Evolutionary conservation across 2,797 vertebrate species (phyloP).

Genomic region (Semotilus atromaculatus): DNA sequence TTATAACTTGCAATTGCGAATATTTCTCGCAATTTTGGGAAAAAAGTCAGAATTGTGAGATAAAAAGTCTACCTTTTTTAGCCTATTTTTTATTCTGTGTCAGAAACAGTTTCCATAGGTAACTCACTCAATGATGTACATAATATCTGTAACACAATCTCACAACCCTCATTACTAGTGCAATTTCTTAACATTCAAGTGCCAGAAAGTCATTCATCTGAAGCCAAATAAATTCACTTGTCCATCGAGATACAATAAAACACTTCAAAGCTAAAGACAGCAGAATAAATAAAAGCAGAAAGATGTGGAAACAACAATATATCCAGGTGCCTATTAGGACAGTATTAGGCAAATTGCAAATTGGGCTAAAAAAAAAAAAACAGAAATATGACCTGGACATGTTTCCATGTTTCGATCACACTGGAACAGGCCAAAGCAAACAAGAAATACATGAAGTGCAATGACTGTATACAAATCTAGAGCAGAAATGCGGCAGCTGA

Average conservation of each 20-base stretch:
- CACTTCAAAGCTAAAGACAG: background rate
- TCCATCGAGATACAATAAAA: background rate
- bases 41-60: too few relatives aligned
- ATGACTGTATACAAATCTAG: background rate
- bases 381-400: background rate
- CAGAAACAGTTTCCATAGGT: too few relatives aligned
- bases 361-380: too few relatives aligned
- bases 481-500: background rate
- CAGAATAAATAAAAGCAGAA: constrained; percentile 43
- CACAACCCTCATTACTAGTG: constrained; percentile 31
- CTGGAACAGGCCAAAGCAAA: background rate
- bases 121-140: background rate
- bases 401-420: background rate
- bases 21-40: too few relatives aligned
- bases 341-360: too few relatives aligned
- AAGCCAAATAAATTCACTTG: constrained; percentile 16
- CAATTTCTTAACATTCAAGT: constrained; percentile 22
- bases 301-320: background rate
- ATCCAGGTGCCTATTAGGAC: background rate
- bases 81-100: too few relatives aligned
- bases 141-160: background rate
- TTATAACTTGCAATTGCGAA: too few relatives aligned
- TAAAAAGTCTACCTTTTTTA: too few relatives aligned
- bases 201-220: constrained; percentile 11
- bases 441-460: constrained; percentile 37